Percentiles rank a stretch among this genome's conserved stretches.
These are phyloP conservation scores for Caradrina kadenii DNA, from an alignment of 2,888 invertebrate genomes.

Conservation along the genomic window DNA sequence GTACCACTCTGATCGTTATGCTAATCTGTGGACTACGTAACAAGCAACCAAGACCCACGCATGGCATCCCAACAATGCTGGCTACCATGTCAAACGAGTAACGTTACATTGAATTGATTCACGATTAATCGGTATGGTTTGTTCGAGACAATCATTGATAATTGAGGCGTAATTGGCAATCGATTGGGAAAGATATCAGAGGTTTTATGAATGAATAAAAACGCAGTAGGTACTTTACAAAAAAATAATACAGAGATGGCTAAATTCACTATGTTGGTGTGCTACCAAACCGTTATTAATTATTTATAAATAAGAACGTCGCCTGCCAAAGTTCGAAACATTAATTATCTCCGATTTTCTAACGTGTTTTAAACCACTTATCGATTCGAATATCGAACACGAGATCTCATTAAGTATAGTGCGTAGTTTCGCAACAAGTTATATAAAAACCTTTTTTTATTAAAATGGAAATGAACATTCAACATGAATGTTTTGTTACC, in stretches of 20 bases:
- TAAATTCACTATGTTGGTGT: no score
- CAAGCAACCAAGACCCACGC: constrained; percentile 46
- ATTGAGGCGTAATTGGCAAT: constrained; percentile 1
- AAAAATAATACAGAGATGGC: neutral
- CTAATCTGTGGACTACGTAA: constrained; percentile 30
- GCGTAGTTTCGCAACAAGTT: constrained; percentile 40
- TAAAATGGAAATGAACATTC: constrained; percentile 40
- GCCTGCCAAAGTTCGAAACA: neutral
- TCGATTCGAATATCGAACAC: constrained; percentile 41
- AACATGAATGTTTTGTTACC: constrained; percentile 48
- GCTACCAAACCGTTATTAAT: neutral
- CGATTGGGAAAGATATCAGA: neutral
- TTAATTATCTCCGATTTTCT: neutral
- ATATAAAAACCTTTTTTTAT: constrained; percentile 50
- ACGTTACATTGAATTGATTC: constrained; percentile 13
- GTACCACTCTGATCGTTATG: constrained; percentile 14
- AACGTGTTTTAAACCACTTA: constrained; percentile 9
- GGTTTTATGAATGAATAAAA: no score
- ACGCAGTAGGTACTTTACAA: neutral
- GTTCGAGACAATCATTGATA: constrained; percentile 6
- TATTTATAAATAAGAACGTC: constrained; percentile 6
- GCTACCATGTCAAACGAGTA: constrained; percentile 25
- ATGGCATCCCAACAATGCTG: constrained; percentile 32
- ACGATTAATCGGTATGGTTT: constrained; percentile 20
- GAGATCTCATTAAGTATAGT: constrained; percentile 43